A percentile compares a stretch with the other conserved stretches of the same genome.
These are phyloP conservation scores for Tragulus kanchil DNA, from an alignment of 2,113 vertebrate genomes.

Conservation along the genomic window DNA sequence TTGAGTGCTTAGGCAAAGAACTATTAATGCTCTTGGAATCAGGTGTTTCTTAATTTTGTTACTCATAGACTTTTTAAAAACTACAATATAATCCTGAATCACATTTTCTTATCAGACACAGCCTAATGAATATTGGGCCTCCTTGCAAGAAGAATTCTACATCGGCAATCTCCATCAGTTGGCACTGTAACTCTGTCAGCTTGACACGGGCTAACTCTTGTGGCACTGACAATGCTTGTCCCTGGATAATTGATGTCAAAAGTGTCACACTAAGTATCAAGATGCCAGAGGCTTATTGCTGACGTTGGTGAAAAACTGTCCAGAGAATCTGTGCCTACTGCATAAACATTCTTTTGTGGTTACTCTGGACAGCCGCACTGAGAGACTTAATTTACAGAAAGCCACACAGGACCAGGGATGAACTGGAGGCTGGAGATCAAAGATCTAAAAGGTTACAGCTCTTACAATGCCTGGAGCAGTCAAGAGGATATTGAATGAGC, in stretches of 20 bases:
- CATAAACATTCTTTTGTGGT: constrained; percentile 44
- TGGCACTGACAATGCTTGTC: neutral
- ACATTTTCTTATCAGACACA: constrained; percentile 19
- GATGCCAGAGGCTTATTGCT: neutral
- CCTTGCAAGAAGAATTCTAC: neutral
- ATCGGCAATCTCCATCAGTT: neutral
- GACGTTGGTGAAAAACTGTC: neutral
- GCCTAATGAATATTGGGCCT: neutral
- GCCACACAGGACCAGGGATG: neutral
- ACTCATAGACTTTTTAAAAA: constrained; percentile 38
- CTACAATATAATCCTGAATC: constrained; percentile 38
- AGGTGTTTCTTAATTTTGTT: neutral
- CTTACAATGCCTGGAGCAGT: neutral
- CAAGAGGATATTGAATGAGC: neutral
- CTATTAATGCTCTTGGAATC: neutral
- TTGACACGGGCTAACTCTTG: neutral
- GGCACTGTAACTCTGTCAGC: neutral
- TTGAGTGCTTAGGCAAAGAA: constrained; percentile 13
- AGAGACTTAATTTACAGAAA: constrained; percentile 57
- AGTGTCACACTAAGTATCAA: neutral
- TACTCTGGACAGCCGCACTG: neutral
- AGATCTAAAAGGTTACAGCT: constrained; percentile 12
- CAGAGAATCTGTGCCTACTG: neutral
- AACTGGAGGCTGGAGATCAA: constrained; percentile 36
- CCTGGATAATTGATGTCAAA: neutral